Percentiles rank a stretch among this genome's conserved stretches.
phyloP scores from a whole-genome alignment of 2,888 invertebrate genomes.

The Desoria tigrina region DNA sequence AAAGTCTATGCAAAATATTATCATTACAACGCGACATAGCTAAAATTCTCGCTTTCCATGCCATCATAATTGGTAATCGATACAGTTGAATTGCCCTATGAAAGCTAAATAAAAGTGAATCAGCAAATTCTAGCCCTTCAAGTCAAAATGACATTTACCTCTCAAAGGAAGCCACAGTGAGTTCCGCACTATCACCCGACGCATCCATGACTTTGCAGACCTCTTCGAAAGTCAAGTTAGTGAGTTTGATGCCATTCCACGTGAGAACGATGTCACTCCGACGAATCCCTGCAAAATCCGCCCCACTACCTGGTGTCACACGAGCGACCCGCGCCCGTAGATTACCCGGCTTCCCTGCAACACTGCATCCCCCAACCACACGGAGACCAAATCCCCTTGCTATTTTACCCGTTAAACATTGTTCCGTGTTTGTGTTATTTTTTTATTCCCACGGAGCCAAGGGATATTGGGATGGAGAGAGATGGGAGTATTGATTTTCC shows the following conservation, averaged over 20 bases:
- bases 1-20: too few relatives aligned
- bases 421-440: too few relatives aligned
- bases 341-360: conserved; percentile 48
- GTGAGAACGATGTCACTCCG: conserved; percentile 89
- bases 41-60: too few relatives aligned
- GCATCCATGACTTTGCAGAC: conserved; percentile 86
- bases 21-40: too few relatives aligned
- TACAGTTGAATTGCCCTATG: too few relatives aligned
- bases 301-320: conserved; percentile 88
- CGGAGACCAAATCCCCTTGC: conserved; percentile 92
- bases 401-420: conserved; percentile 54
- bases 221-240: conserved; percentile 90
- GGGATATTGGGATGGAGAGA: background rate
- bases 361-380: conserved; percentile 75
- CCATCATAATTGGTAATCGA: too few relatives aligned
- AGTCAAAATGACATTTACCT: conserved; percentile 40
- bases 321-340: conserved; percentile 83
- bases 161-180: conserved; percentile 57
- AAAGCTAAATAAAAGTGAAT: too few relatives aligned
- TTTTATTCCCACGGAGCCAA: background rate
- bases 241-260: conserved; percentile 85
- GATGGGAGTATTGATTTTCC: conserved; percentile 6
- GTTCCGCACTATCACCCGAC: conserved; percentile 80
- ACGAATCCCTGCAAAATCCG: conserved; percentile 82
- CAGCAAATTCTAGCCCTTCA: background rate